Conservation (phyloP, 2,113 vertebrate genomes). For the Orthonyx spaldingii region DNA sequence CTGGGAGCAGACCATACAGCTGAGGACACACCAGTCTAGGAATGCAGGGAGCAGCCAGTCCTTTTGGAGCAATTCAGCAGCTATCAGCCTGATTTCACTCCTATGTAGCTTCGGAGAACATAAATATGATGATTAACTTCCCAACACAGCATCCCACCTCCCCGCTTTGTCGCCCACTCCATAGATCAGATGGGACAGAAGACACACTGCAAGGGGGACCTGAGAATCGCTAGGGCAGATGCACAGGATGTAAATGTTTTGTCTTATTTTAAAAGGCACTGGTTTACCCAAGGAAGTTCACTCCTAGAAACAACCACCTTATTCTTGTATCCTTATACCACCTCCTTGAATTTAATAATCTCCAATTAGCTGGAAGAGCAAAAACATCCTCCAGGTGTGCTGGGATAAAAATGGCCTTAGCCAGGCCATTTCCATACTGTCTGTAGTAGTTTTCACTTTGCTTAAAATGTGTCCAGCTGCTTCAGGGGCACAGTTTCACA, state of each 20-base stretch:
- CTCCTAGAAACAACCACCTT: not conserved
- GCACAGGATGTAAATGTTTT: not conserved
- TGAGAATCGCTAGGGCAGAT: fast-evolving
- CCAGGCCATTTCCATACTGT: not conserved
- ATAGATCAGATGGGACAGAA: not conserved
- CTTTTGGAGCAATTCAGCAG: not conserved
- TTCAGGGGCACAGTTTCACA: not conserved
- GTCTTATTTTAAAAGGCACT: not conserved
- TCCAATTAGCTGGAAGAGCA: not conserved
- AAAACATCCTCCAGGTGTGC: not conserved
- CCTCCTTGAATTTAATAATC: not conserved
- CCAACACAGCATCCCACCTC: not conserved
- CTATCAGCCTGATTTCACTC: not conserved
- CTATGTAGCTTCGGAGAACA: not conserved
- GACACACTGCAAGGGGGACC: not conserved
- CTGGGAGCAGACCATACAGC: not conserved
- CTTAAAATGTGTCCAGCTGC: not conserved
- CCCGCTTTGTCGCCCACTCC: too few species aligned
- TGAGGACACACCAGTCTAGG: not conserved
- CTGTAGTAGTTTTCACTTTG: not conserved
- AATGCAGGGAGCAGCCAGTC: not conserved
- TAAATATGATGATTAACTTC: not conserved
- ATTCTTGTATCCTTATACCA: not conserved
- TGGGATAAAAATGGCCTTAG: not conserved
- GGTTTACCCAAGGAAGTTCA: not conserved